Base-by-base conservation (phyloP, 2,797 vertebrate species). In the Oreochromis mossambicus region DNA sequence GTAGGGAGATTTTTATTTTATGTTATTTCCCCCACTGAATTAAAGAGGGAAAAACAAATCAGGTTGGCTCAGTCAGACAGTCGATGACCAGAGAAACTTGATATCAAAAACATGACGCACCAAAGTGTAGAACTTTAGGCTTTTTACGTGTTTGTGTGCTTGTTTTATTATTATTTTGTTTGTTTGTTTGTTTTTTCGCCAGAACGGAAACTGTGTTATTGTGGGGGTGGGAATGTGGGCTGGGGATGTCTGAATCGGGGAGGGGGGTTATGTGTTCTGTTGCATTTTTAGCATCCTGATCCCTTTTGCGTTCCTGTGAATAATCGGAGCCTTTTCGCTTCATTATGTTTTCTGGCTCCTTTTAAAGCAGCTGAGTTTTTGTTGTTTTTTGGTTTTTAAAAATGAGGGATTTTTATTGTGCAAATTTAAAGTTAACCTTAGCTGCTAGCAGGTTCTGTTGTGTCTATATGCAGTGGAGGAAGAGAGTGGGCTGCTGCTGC, bases 61-160 rank as follows among this genome's bases (percentile, higher is more conserved):
- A 79, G 86, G 90, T 91, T 10, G 8, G 78, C 87, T 94, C 90
- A 83, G 91, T 90, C 89, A 87, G 83, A 92, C 86, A 93, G 89
- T 89, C 86, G 88, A 88, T 76, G 89, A 88, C 61, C 63, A 94
- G 92, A 89, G 84, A 92, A 94, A 94, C 95, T 95, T 95, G 95
- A 96, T 96, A 96, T 96, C 93, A 94, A 93, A 95, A 96, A 92
- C 92, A 93, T 89, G 89, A 95, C 96, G 96, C 96, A 97, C 97
- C 97, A 97, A 96, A 97, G 97, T 97, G 95, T 97, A 96, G 96
- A 95, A 95, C 95, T 96, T 96, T 96, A 96, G 94, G 94, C 95
- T 96, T 96, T 96, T 94, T 96, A 94, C 84, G 92, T 94, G 93
- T 95, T 92, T 89, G 91, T 95, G 89, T 95, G 92, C 93, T 93